Base-by-base conservation (phyloP, 2,888 invertebrate species). In the Hemithea aestivaria region DNA sequence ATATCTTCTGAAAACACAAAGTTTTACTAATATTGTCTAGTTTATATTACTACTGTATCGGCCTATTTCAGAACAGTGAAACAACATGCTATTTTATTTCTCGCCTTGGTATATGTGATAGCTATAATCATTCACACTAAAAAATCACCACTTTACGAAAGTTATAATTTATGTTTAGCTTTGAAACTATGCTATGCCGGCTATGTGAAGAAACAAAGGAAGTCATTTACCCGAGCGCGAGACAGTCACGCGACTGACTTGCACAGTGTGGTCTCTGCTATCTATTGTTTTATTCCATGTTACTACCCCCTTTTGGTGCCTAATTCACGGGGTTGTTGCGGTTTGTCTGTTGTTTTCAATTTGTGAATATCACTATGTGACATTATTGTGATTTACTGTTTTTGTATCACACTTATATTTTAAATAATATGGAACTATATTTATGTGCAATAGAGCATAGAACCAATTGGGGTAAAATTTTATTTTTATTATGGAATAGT, bases 141-240 rank as follows among this genome's bases (percentile, higher is more conserved):
- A 48, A 59, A 65, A 64, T 67, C 57, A 60, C 65, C 56, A 61
- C 62, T 62, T 63, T 61, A 61, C 61, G 61, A 67, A 66, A 63
- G 58, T 62, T 59, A 58, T 66, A 63, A 66, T 66, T 66, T 66
- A 66, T 64, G 56, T 60, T 62, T 56, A 54, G 53, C 54, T 62
- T 62, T 59, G 58, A 58, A 64, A 62, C 66, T 64, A 58, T 62
- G 53, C 62, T 62, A 67, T 68, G 65, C 66, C 63, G 66, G 66
- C 63, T 67, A 72, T 70, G 74, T 70, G 65, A 71, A 74, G 73
- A 74, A 74, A 78, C 78, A 76, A 79, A 78, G 79, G 79, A 78
- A 80, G 73, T 73, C 69, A 73, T 76, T 75, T 72, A 73, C 72
- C 64, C 73, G 64, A 66, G 66, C 67, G 63, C 73, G 66, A 74